Conservation (phyloP, 2,113 vertebrate species). For the Xenopus borealis region DNA sequence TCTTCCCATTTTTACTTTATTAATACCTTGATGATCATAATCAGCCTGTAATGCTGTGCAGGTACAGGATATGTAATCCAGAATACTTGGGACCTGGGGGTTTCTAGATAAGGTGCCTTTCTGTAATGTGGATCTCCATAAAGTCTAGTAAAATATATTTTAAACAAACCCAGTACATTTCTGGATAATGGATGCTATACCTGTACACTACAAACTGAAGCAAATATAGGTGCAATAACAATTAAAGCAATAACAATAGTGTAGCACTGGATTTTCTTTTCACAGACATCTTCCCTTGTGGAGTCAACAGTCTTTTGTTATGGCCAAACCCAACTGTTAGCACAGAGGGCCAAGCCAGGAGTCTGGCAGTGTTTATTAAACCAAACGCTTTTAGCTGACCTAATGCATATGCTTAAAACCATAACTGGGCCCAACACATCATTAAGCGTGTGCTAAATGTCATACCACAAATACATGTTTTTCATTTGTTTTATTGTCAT, state of each 20-base stretch:
- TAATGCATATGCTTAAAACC: slow-evolving; percentile 10
- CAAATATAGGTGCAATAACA: not conserved
- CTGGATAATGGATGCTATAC: no score
- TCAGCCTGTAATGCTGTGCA: no score
- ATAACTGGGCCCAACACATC: slow-evolving; percentile 29
- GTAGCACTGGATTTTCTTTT: not conserved
- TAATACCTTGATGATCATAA: no score
- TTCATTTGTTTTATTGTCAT: slow-evolving; percentile 7
- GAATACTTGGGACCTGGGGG: no score
- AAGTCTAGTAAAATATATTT: no score
- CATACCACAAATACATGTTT: slow-evolving; percentile 8
- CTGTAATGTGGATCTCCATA: no score
- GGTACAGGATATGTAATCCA: no score
- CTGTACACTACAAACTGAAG: not conserved
- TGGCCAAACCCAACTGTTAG: slow-evolving; percentile 39
- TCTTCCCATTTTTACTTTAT: no score
- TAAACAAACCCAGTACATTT: no score
- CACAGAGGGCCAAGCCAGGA: slow-evolving; percentile 15
- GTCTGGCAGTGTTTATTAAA: slow-evolving; percentile 22
- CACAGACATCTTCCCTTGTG: not conserved
- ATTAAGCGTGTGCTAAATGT: slow-evolving; percentile 11
- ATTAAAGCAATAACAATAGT: not conserved
- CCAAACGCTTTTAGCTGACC: slow-evolving; percentile 37
- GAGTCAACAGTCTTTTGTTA: not conserved
- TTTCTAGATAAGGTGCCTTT: no score